Conservation (phyloP, 2,113 vertebrate genomes). For the Pteropus alecto region DNA sequence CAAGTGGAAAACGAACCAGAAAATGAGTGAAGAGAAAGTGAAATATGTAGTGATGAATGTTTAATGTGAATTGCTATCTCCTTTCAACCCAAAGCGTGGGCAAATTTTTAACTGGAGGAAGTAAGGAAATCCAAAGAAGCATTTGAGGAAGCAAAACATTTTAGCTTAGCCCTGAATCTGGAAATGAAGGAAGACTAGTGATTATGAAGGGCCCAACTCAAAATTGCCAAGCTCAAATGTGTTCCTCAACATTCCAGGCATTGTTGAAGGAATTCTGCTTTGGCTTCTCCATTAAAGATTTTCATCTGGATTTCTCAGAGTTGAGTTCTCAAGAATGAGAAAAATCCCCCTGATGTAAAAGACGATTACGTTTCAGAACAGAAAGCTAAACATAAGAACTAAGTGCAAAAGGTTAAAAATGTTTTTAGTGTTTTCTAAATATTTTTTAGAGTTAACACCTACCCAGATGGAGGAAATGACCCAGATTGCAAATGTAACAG, state of each 20-base stretch:
- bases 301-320: background rate
- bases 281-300: background rate
- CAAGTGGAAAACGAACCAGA: background rate
- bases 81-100: background rate
- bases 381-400: background rate
- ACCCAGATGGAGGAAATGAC: constrained; percentile 51
- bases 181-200: background rate
- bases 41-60: background rate
- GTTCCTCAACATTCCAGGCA: background rate
- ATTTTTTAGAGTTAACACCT: constrained; percentile 17
- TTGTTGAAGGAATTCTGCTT: background rate
- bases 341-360: background rate
- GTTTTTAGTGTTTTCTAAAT: background rate
- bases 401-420: background rate
- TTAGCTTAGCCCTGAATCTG: background rate
- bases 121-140: background rate
- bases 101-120: constrained; percentile 23
- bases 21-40: background rate
- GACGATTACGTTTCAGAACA: background rate
- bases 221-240: background rate
- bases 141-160: background rate
- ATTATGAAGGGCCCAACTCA: background rate
- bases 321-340: background rate
- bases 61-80: background rate
- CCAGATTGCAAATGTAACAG: constrained; percentile 22